Conservation (phyloP, 2,888 invertebrate genomes). For the Mythimna pallens region DNA sequence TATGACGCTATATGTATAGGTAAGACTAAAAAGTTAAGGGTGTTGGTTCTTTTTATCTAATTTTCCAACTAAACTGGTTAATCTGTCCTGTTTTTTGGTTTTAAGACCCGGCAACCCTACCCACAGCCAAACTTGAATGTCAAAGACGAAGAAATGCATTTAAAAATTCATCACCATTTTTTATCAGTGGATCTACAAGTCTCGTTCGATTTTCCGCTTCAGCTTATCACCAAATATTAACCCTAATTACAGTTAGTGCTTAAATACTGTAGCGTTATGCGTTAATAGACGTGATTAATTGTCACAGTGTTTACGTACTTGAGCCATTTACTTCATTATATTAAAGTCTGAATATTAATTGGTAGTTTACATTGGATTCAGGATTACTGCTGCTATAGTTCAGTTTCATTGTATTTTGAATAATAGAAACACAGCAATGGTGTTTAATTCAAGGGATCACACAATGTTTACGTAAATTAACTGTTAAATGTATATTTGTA, state of each 20-base stretch:
- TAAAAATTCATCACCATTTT: too few relatives aligned
- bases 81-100: too few relatives aligned
- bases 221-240: not conserved
- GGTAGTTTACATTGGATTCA: slow-evolving; percentile 33
- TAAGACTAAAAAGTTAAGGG: too few relatives aligned
- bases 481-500: not conserved
- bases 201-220: not conserved
- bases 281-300: slow-evolving; percentile 60
- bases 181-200: not conserved
- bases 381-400: slow-evolving; percentile 8
- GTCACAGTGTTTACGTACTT: slow-evolving; percentile 46
- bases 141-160: not conserved
- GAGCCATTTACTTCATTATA: slow-evolving; percentile 54
- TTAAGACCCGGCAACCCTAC: too few relatives aligned
- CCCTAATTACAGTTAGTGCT: slow-evolving; percentile 27
- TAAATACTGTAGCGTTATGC: slow-evolving; percentile 49
- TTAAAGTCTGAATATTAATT: slow-evolving; percentile 59
- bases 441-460: slow-evolving; percentile 8
- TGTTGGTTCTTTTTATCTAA: too few relatives aligned
- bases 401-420: not conserved
- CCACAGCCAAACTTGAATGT: too few relatives aligned
- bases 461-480: not conserved
- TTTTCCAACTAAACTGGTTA: too few relatives aligned
- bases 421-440: not conserved
- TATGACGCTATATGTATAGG: too few relatives aligned